phyloP scores from a whole-genome alignment of 2,113 vertebrate species.

The Vireo altiloquus region DNA sequence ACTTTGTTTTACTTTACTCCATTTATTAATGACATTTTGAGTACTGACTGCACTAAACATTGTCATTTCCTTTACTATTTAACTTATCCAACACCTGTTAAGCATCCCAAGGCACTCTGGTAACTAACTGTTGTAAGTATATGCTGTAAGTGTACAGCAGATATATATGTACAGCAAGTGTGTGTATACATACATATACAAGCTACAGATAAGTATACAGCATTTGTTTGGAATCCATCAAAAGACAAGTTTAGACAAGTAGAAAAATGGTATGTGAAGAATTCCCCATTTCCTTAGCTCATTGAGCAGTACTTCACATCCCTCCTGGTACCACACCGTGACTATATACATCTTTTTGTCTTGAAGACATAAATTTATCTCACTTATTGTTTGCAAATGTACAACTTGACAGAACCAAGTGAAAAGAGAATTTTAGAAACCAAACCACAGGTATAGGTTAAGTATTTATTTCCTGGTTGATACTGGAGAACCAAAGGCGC shows the following conservation, averaged over 20 bases:
- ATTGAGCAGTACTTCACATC: neutral
- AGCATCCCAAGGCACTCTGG: neutral
- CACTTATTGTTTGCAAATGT: neutral
- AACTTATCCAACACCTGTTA: neutral
- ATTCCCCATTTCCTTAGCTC: neutral
- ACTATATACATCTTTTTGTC: neutral
- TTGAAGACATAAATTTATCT: neutral
- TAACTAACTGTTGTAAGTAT: neutral
- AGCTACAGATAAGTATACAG: neutral
- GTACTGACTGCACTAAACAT: neutral
- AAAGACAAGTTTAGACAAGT: neutral
- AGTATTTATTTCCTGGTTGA: neutral
- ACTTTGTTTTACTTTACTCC: neutral
- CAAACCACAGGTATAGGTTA: neutral
- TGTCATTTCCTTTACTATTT: neutral
- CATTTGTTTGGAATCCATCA: neutral
- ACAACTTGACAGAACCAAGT: neutral
- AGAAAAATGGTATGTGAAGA: neutral
- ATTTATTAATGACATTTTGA: neutral
- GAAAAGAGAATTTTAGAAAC: neutral
- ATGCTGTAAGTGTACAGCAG: neutral
- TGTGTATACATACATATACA: neutral
- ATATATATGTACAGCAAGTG: neutral
- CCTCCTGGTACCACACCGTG: accelerated
- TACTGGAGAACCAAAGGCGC: neutral